phyloP scores from a whole-genome alignment of 2,113 vertebrate genomes.

The Zosterops hypoxanthus region DNA sequence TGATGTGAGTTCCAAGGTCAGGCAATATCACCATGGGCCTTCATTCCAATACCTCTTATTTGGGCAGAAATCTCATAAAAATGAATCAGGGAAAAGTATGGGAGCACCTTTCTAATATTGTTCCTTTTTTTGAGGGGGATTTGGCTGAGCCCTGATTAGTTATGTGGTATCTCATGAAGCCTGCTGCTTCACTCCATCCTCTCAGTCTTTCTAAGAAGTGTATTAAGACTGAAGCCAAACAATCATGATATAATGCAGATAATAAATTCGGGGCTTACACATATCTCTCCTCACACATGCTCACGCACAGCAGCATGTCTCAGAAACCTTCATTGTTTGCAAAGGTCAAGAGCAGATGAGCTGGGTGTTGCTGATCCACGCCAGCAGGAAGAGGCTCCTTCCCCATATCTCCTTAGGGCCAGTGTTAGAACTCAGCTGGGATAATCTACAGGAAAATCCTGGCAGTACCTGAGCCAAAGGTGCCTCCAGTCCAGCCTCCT shows the following conservation, averaged over 20 bases:
- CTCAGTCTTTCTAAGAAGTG: background rate
- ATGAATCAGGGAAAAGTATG: background rate
- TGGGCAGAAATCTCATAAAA: background rate
- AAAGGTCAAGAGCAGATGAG: background rate
- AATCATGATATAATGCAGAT: background rate
- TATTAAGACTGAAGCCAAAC: background rate
- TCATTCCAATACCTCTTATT: background rate
- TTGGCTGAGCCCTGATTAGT: background rate
- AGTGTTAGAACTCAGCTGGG: fast-evolving
- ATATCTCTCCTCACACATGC: background rate
- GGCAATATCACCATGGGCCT: background rate
- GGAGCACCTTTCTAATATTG: background rate
- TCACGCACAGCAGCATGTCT: background rate
- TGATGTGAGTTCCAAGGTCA: background rate
- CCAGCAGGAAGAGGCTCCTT: background rate
- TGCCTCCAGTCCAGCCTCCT: background rate
- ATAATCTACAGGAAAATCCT: background rate
- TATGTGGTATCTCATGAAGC: background rate
- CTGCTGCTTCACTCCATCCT: background rate
- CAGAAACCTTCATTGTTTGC: background rate
- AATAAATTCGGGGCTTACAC: background rate
- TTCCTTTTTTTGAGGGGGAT: background rate
- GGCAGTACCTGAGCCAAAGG: fast-evolving
- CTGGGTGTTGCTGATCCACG: background rate
- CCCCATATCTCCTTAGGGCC: fast-evolving